Evolutionary conservation across 2,888 invertebrate species (phyloP), one percentile per base, ranked within the genome.

Genomic region (Agriopis marginaria): DNA sequence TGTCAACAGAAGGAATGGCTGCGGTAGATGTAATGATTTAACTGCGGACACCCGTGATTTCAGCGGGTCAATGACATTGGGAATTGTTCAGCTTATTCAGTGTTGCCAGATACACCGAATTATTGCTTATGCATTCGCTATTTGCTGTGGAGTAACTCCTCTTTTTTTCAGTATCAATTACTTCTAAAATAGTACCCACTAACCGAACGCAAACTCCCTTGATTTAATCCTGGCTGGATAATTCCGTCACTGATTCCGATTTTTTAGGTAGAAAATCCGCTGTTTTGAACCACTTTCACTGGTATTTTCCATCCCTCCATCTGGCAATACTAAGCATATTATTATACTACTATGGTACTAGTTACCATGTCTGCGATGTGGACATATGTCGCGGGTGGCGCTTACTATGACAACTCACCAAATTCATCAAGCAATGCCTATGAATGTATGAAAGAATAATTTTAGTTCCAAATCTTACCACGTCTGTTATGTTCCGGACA

Each of bases 1-100:
- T 89, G 90, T 91, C 90, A 92, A 92, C 86, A 87, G 88, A 86
- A 82, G 80, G 82, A 85, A 88, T 85, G 85, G 86, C 84, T 82
- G 81, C 82, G 81, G 83, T 77, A 85, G 85, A 88, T 84, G 84
- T 90, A 89, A 90, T 86, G 79, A 88, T 86, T 86, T 90, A 88
- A 88, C 86, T 83, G 86, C 82, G 85, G 79, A 88, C 86, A 89
- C 87, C 89, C 88, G 89, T 89, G 91, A 91, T 91, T 92, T 88
- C 86, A 87, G 84, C 77, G 78, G 88, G 89, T 90, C 92, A 86
- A 87, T 86, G 91, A 89, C 91, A 85, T 80, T 68, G 77, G 73
- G 66, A 79, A 75, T 75, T 76, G 71, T 62, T 65, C 56, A 63
- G 56, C 23, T 50, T 32, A 32, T 32, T 32, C 32, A 32, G 32